Base-by-base conservation (phyloP, 2,888 invertebrate species). In the Strigamia transsilvanica region DNA sequence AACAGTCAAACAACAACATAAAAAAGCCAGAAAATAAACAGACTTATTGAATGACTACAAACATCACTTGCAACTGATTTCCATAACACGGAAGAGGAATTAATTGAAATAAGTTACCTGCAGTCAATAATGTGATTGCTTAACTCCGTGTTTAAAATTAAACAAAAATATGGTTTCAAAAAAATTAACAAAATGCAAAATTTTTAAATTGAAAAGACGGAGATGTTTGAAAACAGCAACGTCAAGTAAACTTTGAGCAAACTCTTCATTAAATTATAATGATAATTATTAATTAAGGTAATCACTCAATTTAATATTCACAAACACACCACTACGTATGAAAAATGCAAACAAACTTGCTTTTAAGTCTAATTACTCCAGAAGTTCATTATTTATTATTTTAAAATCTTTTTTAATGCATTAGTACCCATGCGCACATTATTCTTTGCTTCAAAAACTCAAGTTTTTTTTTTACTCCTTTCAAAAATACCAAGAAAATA, bases 221-320 rank as follows among this genome's bases (percentile, higher is more conserved):
- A 18, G n/a, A 23, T 23, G 61, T 23, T 61, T 61, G 23, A 21
- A 61, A 61, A 18, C 56, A 3, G 61, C 61, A 18, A 61, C 18
- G 3, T 18, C 13, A 61, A 61, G 9, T 61, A 61, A 23, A 61
- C 61, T 61, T 61, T 61, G 61, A 61, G 61, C 61, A 61, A 61
- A 61, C 61, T 61, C 61, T 61, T 61, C 61, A 61, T 61, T 61
- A 61, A 61, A 61, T 61, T 61, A n/a, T n/a, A n/a, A n/a, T n/a
- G n/a, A 61, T 61, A 61, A 61, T 61, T 61, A 61, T 61, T 61
- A 61, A 61, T 61, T 61, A 61, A 61, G 61, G 61, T 61, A 61
- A 61, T 61, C 61, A 61, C 61, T 61, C 61, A 61, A 61, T 61
- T 61, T 61, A 61, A 61, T 61, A 61, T 61, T 61, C 18, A 61